Evolutionary conservation across 2,797 vertebrate species (phyloP), one percentile per base, ranked within the genome.

Genomic region (Tinamus major): DNA sequence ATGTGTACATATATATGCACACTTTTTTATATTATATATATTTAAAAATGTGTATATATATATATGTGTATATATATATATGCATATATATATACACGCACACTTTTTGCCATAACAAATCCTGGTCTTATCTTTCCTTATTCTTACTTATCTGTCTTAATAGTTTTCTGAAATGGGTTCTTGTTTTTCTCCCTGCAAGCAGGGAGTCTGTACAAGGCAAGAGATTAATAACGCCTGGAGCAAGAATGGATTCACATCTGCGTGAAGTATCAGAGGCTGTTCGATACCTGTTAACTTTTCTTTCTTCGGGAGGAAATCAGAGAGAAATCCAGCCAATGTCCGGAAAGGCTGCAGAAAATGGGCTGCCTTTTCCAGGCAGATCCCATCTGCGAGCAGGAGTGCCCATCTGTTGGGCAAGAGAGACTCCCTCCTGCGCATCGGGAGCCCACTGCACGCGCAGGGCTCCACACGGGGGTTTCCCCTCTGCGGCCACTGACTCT

Each of bases 401-500:
- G 14, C 26, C 26, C 13, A 14, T 27, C 49, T 51, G 49, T 51
- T 51, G 14, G 49, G 35, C 26, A 70, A 42, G 5, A 3, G 9
- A 49, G 27, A 31, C 6, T 5, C 18, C 27, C 53, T 58, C 42
- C 44, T 78, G 19, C 10, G 7, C 33, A 46, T 10, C 39, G n/a
- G 39, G 13, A 82, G 31, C 19, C 15, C 9, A 9, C 24, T 41
- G 13, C 9, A 4, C 12, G 2, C 8, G 24, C 18, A 27, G 79
- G 9, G 87, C 2, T 5, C 29, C 2, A 1, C 6, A 2, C 13
- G 6, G 4, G 6, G 0, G 3, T 75, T 6, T 29, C 26, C 10
- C 67, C 15, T 24, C 44, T 3, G 1, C 19, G 24, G 20, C 19
- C 53, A 39, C 1, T 2, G 16, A 69, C 5, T 39, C 58, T 53